Conservation (phyloP, 64 coral and sea anemone species). For the Montipora sp. region DNA sequence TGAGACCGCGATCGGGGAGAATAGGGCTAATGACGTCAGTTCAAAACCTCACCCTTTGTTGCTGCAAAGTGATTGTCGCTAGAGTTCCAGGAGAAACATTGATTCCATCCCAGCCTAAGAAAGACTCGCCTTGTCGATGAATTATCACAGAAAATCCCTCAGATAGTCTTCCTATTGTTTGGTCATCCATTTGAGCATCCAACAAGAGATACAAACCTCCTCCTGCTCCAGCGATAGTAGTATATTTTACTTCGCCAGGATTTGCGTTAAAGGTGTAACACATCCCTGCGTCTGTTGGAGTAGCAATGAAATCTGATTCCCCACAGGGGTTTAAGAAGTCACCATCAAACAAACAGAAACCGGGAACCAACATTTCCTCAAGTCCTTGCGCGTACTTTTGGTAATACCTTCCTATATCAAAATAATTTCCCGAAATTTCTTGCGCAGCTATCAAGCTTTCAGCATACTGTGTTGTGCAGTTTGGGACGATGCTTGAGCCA, state of each 20-base stretch:
- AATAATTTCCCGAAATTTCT: not conserved
- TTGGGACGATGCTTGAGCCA: constrained; percentile 3
- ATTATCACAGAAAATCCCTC: constrained; percentile 65
- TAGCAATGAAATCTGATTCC: constrained; percentile 29
- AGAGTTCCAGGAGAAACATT: constrained; percentile 44
- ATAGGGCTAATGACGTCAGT: not conserved
- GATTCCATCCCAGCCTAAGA: constrained; percentile 55
- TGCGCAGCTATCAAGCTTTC: constrained; percentile 19
- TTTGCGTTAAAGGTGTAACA: constrained; percentile 71
- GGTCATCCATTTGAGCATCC: constrained; percentile 23
- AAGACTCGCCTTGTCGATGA: constrained; percentile 56
- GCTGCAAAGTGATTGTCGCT: constrained; percentile 33
- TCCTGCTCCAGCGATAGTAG: constrained; percentile 9
- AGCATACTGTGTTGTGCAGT: constrained; percentile 39
- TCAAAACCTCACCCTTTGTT: constrained; percentile 50
- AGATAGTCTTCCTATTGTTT: constrained; percentile 37
- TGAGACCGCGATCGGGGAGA: too few species aligned
- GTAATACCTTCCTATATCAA: constrained; percentile 40
- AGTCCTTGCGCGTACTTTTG: constrained; percentile 38
- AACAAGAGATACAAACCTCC: constrained; percentile 59
- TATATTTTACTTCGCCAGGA: constrained; percentile 13
- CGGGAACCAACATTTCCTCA: not conserved
- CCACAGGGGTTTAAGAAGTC: not conserved
- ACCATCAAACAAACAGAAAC: constrained; percentile 19
- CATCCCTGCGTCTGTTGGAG: constrained; percentile 47